A percentile compares a stretch with the other conserved stretches of the same genome.
phyloP scores from a whole-genome alignment of 1,140 invertebrate species.

The Gonatopus flavifemur region DNA sequence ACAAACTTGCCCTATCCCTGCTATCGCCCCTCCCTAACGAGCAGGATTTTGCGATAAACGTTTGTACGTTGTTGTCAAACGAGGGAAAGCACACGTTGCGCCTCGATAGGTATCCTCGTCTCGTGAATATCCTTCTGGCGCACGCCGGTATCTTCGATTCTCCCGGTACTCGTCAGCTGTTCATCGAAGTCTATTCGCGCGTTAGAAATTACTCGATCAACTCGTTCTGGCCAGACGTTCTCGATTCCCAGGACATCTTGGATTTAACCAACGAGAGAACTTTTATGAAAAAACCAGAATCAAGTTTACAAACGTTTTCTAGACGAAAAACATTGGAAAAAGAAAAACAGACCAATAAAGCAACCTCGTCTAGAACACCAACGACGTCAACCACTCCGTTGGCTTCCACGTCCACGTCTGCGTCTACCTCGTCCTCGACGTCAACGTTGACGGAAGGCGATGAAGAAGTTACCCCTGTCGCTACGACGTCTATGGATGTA shows the following conservation, averaged over 20 bases:
- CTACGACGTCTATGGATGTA: background rate
- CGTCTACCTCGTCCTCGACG: too few species aligned
- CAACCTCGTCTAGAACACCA: background rate
- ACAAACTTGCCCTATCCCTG: slow-evolving; percentile 85
- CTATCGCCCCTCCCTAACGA: slow-evolving; percentile 96
- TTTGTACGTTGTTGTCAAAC: slow-evolving; percentile 92
- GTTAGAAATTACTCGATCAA: slow-evolving; percentile 73
- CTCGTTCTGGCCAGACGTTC: slow-evolving; percentile 74
- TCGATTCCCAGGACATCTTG: slow-evolving; percentile 65
- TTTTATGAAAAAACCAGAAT: slow-evolving; percentile 57
- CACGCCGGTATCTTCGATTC: slow-evolving; percentile 88
- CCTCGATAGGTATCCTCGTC: slow-evolving; percentile 77
- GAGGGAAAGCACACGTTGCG: slow-evolving; percentile 88
- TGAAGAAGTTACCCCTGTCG: slow-evolving; percentile 7
- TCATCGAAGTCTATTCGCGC: slow-evolving; percentile 71
- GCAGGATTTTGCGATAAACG: slow-evolving; percentile 97
- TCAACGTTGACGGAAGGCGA: slow-evolving; percentile 34
- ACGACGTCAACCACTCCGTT: slow-evolving; percentile 2
- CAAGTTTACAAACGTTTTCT: slow-evolving; percentile 42
- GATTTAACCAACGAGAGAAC: slow-evolving; percentile 71
- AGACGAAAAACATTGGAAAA: slow-evolving; percentile 42
- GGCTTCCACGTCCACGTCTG: background rate
- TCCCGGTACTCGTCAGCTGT: slow-evolving; percentile 71
- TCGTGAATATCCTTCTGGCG: slow-evolving; percentile 86
- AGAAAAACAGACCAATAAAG: slow-evolving; percentile 34